phyloP scores from a whole-genome alignment of 2,113 vertebrate species.

The Syrmaticus mikado region DNA sequence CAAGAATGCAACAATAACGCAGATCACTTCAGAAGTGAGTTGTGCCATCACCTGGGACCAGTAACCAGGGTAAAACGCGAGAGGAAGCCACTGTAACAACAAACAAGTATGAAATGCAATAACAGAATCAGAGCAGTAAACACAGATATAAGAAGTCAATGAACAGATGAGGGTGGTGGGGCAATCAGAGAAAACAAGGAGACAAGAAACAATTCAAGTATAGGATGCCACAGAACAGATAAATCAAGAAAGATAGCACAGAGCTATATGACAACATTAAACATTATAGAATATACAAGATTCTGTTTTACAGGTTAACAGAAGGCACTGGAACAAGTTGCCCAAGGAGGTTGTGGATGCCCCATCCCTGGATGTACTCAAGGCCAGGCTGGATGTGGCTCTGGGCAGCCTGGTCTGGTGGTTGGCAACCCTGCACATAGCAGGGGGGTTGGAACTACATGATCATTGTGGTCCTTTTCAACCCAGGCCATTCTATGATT shows the following conservation, averaged over 20 bases:
- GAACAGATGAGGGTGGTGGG: not conserved
- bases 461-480: no score
- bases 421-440: no score
- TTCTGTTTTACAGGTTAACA: not conserved
- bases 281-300: not conserved
- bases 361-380: no score
- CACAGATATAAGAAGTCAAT: not conserved
- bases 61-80: not conserved
- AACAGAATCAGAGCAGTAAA: not conserved
- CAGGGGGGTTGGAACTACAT: no score
- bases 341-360: no score
- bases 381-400: no score
- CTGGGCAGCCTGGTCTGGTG: no score
- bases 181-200: not conserved
- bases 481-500: no score
- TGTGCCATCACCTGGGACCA: not conserved
- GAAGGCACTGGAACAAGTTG: no score
- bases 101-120: not conserved
- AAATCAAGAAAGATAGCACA: not conserved
- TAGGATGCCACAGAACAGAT: not conserved
- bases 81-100: fast-evolving
- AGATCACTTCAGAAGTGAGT: not conserved
- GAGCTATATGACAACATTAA: not conserved
- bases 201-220: not conserved
- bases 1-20: not conserved